Evolutionary conservation across 2,113 vertebrate species (phyloP).

Genomic region (Hepsetus odoe): DNA sequence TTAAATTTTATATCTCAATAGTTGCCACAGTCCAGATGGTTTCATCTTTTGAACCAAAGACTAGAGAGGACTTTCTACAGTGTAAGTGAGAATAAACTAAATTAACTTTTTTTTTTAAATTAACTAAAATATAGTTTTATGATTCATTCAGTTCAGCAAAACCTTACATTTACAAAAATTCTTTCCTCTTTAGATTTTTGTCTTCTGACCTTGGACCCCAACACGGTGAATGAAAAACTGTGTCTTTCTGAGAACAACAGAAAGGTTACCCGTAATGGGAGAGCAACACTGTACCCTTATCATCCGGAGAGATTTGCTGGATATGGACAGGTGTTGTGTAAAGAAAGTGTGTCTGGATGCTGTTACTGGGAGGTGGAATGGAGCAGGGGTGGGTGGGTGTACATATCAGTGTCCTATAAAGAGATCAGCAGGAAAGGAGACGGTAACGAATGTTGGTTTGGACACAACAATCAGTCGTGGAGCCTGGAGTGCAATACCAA

Average conservation of each 20-base stretch:
- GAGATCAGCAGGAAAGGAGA: constrained; percentile 65
- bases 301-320: constrained; percentile 62
- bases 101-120: no score
- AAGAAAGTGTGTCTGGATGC: constrained; percentile 18
- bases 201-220: constrained; percentile 54
- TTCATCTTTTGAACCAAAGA: constrained; percentile 38
- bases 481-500: constrained; percentile 69
- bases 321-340: constrained; percentile 59
- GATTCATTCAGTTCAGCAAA: no score
- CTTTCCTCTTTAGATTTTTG: constrained; percentile 35
- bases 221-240: constrained; percentile 58
- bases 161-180: not conserved
- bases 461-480: constrained; percentile 82
- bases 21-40: constrained; percentile 41
- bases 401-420: constrained; percentile 78
- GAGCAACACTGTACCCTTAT: constrained; percentile 46
- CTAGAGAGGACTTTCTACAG: constrained; percentile 47
- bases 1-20: not conserved
- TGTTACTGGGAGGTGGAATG: constrained; percentile 71
- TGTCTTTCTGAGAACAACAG: constrained; percentile 54
- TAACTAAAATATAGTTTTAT: no score
- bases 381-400: constrained; percentile 65
- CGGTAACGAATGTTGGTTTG: constrained; percentile 73
- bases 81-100: constrained; percentile 45
- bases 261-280: constrained; percentile 50